Conservation (phyloP, 2,888 invertebrate species). For the Dryocosmus kuriphilus region DNA sequence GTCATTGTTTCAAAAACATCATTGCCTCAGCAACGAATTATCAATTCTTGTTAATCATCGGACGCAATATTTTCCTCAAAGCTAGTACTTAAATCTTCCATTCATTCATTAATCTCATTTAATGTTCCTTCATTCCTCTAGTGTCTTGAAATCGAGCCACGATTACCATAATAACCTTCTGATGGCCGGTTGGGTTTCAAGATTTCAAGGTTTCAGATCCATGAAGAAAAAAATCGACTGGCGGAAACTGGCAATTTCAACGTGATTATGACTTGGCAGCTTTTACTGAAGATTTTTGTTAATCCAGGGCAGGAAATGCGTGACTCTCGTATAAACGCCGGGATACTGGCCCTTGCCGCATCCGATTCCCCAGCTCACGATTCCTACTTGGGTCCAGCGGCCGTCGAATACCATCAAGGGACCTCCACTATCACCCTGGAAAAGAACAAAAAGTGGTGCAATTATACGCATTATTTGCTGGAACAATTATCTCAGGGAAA, state of each 20-base stretch:
- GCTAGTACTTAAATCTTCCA: not conserved
- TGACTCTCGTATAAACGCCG: constrained; percentile 92
- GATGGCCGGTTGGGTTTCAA: constrained; percentile 15
- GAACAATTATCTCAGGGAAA: not conserved
- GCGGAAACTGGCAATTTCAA: constrained; percentile 29
- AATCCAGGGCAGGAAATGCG: constrained; percentile 91
- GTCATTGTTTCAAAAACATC: not conserved
- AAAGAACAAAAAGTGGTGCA: constrained; percentile 50
- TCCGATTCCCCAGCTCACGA: constrained; percentile 95
- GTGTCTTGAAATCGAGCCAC: not conserved
- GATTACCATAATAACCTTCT: constrained; percentile 15
- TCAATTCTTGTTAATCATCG: not conserved
- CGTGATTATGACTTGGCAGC: not conserved
- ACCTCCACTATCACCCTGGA: constrained; percentile 93
- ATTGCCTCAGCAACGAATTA: not conserved
- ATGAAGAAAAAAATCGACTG: constrained; percentile 43
- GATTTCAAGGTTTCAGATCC: constrained; percentile 27
- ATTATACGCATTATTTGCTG: not conserved
- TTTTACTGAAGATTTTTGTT: constrained; percentile 87
- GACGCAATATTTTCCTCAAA: not conserved
- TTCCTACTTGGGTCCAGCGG: constrained; percentile 90
- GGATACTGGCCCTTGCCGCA: constrained; percentile 95
- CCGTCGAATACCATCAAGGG: constrained; percentile 90
- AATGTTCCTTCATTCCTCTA: not conserved
- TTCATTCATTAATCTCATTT: not conserved